These are phyloP conservation scores for Porites australiensis DNA, from an alignment of 64 coral and sea anemone species.

Conservation along the genomic window DNA sequence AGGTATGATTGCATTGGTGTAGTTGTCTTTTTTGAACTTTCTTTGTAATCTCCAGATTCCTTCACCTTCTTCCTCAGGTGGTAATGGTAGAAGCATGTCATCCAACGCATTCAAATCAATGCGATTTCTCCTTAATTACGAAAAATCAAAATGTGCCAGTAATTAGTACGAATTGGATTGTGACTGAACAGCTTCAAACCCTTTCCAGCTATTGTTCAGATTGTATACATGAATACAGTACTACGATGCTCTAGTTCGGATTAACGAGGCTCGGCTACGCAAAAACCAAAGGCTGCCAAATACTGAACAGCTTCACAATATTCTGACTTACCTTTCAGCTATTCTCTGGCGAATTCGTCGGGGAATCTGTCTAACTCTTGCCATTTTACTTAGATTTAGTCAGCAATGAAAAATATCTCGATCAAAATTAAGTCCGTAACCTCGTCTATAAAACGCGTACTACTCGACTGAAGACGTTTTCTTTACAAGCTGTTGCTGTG, in stretches of 20 bases:
- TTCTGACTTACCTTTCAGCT: background rate
- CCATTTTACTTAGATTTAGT: background rate
- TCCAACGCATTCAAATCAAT: constrained; percentile 13
- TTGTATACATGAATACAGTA: no score
- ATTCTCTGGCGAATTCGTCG: background rate
- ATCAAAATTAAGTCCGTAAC: background rate
- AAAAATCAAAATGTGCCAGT: background rate
- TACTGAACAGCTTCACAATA: no score
- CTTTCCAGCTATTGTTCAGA: no score
- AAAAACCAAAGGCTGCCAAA: no score
- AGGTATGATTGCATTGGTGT: background rate
- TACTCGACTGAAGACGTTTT: background rate
- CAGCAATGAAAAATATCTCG: background rate
- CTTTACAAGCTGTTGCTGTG: background rate
- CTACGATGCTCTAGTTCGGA: no score
- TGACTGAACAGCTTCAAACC: no score
- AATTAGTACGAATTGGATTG: no score
- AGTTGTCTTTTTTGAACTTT: background rate
- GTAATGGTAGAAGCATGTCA: background rate
- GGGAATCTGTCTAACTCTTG: background rate
- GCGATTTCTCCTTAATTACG: background rate
- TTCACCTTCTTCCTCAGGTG: background rate
- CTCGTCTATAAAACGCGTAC: background rate
- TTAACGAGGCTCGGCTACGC: no score
- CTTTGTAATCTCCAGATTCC: constrained; percentile 26